Conservation (phyloP, 2,797 vertebrate genomes). For the Mus minutoides region DNA sequence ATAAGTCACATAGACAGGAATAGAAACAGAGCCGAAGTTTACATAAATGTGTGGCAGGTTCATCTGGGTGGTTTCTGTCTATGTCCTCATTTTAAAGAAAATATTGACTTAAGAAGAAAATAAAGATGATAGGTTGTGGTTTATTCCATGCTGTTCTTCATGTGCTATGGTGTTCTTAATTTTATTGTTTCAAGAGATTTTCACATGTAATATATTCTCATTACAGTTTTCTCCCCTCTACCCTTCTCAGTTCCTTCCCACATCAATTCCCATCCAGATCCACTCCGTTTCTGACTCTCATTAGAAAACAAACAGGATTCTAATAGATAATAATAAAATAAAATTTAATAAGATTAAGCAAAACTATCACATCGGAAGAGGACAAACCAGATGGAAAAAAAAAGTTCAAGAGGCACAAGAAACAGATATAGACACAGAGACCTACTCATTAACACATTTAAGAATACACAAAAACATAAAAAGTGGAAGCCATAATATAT, state of each 20-base stretch:
- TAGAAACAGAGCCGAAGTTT: neutral
- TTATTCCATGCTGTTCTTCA: neutral
- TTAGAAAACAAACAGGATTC: neutral
- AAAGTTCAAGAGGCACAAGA: neutral
- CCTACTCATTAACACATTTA: neutral
- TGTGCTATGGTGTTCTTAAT: neutral
- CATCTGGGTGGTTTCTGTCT: neutral
- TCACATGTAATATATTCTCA: neutral
- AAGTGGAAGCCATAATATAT: neutral
- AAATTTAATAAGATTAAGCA: neutral
- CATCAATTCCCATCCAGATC: neutral
- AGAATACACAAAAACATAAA: neutral
- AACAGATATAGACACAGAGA: neutral
- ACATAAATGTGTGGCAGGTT: neutral
- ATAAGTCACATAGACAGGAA: neutral
- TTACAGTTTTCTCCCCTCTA: neutral
- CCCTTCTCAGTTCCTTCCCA: neutral
- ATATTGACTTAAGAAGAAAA: neutral
- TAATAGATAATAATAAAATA: neutral
- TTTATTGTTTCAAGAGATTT: conserved; percentile 25
- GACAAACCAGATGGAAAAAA: neutral
- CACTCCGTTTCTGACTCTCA: neutral
- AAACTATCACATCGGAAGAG: neutral
- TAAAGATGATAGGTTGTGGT: neutral
- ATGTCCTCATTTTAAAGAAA: neutral